A percentile compares a stretch with the other conserved stretches of the same genome.
phyloP scores from a whole-genome alignment of 2,797 vertebrate genomes.

The Amblyopsis hoosieri region DNA sequence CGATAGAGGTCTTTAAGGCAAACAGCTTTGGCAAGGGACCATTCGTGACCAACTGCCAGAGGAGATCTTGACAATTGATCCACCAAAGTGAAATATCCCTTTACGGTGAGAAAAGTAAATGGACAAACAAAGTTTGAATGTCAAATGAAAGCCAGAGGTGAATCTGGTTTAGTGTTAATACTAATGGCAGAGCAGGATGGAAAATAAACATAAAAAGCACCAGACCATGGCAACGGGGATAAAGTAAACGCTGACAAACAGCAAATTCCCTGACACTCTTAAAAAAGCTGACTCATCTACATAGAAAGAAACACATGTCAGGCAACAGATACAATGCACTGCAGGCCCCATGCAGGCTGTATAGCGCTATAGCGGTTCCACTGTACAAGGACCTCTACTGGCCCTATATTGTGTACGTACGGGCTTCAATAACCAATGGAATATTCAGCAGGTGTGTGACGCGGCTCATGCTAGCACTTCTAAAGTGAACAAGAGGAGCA shows the following conservation, averaged over 20 bases:
- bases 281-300: conserved; percentile 17
- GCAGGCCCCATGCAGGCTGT: conserved; percentile 33
- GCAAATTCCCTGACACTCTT: conserved; percentile 27
- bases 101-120: conserved; percentile 14
- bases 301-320: conserved; percentile 12
- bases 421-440: background rate
- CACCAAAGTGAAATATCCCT: conserved; percentile 16
- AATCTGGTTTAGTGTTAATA: conserved; percentile 36
- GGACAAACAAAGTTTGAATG: conserved; percentile 31
- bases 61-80: background rate
- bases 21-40: background rate
- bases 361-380: conserved; percentile 4
- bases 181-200: conserved; percentile 41
- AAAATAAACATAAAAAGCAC: conserved; percentile 18
- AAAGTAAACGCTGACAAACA: conserved; percentile 13
- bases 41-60: background rate
- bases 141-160: conserved; percentile 39
- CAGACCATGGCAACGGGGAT: conserved; percentile 30
- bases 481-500: too few species aligned
- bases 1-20: background rate
- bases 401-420: background rate
- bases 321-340: conserved; percentile 4
- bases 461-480: too few species aligned
- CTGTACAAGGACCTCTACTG: background rate
- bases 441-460: background rate